A percentile compares a stretch with the other conserved stretches of the same genome.
Evolutionary conservation across 1,140 invertebrate genomes (phyloP).

Genomic region (Andrena cerasifolii): DNA sequence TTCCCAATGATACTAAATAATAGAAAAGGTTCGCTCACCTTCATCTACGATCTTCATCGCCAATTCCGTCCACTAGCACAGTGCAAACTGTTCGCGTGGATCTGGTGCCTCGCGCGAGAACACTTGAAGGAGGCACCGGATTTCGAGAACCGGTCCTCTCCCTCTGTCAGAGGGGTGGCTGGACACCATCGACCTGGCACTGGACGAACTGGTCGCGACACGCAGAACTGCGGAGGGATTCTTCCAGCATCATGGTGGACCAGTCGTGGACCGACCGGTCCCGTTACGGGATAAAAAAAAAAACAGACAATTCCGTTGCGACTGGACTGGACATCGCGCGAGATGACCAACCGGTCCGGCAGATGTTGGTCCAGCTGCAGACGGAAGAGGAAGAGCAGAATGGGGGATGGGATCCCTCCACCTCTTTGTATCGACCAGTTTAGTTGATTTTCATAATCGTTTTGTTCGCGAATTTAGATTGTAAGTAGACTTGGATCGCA

Average conservation of each 20-base stretch:
- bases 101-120: constrained; percentile 40
- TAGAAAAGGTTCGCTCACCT: neutral
- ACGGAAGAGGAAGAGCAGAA: constrained; percentile 28
- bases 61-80: constrained; percentile 27
- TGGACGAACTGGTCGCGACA: constrained; percentile 74
- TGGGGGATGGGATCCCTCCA: neutral
- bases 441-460: neutral
- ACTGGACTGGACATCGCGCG: constrained; percentile 73
- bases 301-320: constrained; percentile 53
- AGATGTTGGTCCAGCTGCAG: constrained; percentile 80
- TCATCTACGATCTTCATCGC: neutral
- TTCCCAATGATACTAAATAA: neutral
- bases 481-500: no score
- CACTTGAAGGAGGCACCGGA: constrained; percentile 40
- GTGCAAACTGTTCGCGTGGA: constrained; percentile 58
- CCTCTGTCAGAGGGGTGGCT: constrained; percentile 68
- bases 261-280: constrained; percentile 74
- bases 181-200: constrained; percentile 61
- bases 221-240: constrained; percentile 59
- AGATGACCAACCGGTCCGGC: constrained; percentile 80
- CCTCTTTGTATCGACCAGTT: neutral
- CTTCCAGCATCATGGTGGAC: constrained; percentile 80
- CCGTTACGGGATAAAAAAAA: constrained; percentile 18
- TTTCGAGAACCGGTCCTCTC: constrained; percentile 74
- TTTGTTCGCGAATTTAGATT: neutral